Base-by-base conservation (phyloP, 2,888 invertebrate genomes). In the Dorcus hopei region DNA sequence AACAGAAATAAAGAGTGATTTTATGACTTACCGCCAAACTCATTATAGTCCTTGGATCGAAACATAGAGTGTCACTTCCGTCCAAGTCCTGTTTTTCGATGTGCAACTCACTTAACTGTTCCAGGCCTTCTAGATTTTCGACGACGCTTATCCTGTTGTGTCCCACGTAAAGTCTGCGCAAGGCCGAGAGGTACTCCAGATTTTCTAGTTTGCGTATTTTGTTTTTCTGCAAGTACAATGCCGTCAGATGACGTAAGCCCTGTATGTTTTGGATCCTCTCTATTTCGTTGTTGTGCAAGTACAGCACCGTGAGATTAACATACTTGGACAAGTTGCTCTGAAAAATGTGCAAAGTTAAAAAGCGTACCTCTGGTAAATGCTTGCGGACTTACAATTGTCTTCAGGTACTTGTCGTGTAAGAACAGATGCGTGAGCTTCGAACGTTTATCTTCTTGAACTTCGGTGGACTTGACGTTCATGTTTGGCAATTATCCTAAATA, bases 141-240 rank as follows among this genome's bases (percentile, higher is more conserved):
- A 90, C 79, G 0, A 89, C 86, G 57, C 82, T 81, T 45, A 90
- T 88, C 59, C 77, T 78, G 73, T 91, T 91, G 64, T 86, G 82
- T 0, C 87, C 86, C 59, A 90, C 75, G 74, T 92, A 95, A 2
- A 97, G 73, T 74, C 93, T 91, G 65, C 87, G 87, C 53, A 96
- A 78, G 62, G 88, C 87, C 38, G 75, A 77, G 54, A 92, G 79
- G 23, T 80, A 75, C 50, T 86, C 80, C 6, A 95, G 72, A 69
- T 91, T 90, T 73, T 89, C 84, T 19, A 96, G 86, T 73, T 85
- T 85, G 1, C 82, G 77, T 64, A 97, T 87, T 67, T 84, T 84
- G 74, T 96, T 97, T 70, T 89, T 90, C 72, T 93, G 95, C 42
- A 91, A 82, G 78, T 89, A 95, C 14, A 89, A 81, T 64, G 87